A percentile compares a stretch with the other conserved stretches of the same genome.
Evolutionary conservation across 2,888 invertebrate genomes (phyloP).

Genomic region (Anodontia alba): DNA sequence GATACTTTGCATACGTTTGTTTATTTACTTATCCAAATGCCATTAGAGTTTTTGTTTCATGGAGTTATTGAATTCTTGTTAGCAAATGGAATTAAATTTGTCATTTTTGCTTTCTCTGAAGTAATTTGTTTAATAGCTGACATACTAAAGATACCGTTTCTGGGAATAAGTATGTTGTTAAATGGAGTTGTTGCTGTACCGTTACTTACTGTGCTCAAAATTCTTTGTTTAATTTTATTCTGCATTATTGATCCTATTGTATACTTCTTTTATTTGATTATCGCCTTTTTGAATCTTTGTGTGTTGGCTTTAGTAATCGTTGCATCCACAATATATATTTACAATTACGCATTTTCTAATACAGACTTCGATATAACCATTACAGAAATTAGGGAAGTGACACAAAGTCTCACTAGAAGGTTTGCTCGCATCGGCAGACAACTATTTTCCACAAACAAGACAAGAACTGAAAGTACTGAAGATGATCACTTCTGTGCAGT

Average conservation of each 20-base stretch:
- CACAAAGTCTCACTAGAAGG: background rate
- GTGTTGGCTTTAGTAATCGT: background rate
- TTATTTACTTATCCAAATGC: background rate
- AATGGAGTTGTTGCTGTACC: background rate
- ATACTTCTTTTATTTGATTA: background rate
- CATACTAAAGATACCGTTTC: background rate
- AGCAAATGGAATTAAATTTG: background rate
- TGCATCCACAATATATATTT: background rate
- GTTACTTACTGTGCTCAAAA: background rate
- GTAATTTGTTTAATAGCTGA: background rate
- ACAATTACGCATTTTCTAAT: background rate
- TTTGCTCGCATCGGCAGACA: background rate
- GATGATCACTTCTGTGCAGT: background rate
- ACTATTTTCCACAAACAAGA: background rate
- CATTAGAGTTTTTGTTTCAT: background rate
- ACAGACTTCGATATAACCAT: background rate
- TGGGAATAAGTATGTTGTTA: background rate
- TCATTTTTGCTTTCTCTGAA: background rate
- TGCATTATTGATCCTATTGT: background rate
- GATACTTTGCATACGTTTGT: background rate
- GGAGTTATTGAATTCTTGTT: background rate
- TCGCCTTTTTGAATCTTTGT: background rate
- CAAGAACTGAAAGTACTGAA: background rate
- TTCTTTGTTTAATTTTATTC: background rate
- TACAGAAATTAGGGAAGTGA: background rate